Percentiles rank a stretch among this genome's conserved stretches.
Conservation (phyloP, 2,113 vertebrate genomes). For the Corythoichthys intestinalis region DNA sequence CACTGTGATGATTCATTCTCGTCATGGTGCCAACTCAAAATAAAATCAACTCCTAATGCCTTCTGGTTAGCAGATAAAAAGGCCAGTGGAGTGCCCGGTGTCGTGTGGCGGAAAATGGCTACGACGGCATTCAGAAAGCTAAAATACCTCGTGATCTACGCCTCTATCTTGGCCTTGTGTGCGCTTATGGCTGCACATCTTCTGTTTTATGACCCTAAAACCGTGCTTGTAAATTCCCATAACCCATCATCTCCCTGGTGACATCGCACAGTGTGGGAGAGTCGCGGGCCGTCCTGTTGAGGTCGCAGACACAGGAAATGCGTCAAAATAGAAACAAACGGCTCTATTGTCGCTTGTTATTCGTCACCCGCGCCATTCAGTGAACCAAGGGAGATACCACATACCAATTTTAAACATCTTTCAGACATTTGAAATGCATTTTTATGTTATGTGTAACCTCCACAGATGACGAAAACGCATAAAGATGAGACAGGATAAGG, state of each 20-base stretch:
- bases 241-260: slow-evolving; percentile 39
- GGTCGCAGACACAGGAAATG: slow-evolving; percentile 52
- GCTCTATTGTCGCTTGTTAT: background rate
- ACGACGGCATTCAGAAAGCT: background rate
- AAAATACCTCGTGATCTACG: background rate
- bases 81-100: too few species aligned
- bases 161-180: slow-evolving; percentile 18
- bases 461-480: too few species aligned
- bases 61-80: background rate
- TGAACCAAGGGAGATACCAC: background rate
- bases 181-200: slow-evolving; percentile 16
- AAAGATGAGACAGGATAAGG: too few species aligned
- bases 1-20: background rate
- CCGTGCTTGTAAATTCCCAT: slow-evolving; percentile 48
- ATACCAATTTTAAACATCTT: background rate
- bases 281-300: slow-evolving; percentile 13
- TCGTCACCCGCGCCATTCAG: background rate
- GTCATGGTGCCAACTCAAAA: too few species aligned
- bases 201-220: slow-evolving; percentile 43
- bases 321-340: slow-evolving; percentile 28
- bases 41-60: background rate
- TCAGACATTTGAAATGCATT: too few species aligned
- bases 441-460: too few species aligned
- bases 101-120: background rate
- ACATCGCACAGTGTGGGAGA: slow-evolving; percentile 39